Evolutionary conservation across 2,888 invertebrate genomes (phyloP), one percentile per base, ranked within the genome.

Genomic region (Dendrolimus pini): DNA sequence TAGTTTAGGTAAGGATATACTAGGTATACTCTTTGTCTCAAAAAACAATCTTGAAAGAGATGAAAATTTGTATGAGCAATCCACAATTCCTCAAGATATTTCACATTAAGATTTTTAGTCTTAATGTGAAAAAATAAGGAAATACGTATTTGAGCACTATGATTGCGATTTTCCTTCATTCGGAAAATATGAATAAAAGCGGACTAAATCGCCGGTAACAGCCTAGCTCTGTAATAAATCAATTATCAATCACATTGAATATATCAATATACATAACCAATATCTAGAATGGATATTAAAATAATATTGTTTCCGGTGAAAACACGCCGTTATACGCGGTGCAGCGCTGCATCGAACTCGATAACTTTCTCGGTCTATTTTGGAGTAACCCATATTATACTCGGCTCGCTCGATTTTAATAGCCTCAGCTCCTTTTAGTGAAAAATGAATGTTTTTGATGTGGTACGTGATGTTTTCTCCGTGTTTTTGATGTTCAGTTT

Each of bases 301-400:
- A 74, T 74, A 75, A 55, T 72, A 71, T 70, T 74, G 79, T 83
- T 80, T 88, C 88, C 88, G 84, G 80, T 72, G 62, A 61, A 69
- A 76, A 74, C 67, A 68, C 74, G 72, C 69, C 76, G 75, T 67
- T 63, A 63, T 47, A 9, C 47, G 62, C 71, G 73, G 69, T 69
- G 74, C 71, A 78, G 78, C 77, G 76, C 86, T 87, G 87, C 88
- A 85, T 88, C 85, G 83, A 88, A 86, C 78, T 89, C 85, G n/a
- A 89, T 89, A 89, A 89, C 88, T 86, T 89, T 89, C 89, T 89
- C 71, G 71, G 79, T 78, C 77, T 81, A 79, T 83, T 87, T 84
- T 85, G 76, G 82, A 77, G 66, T 84, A 85, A 85, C 88, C 87
- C 72, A 89, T 47, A 47, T 47, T 47, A 47, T 47, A 47, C 47